Conservation (phyloP, 2,113 vertebrate genomes). For the Microcebus tavaratra region DNA sequence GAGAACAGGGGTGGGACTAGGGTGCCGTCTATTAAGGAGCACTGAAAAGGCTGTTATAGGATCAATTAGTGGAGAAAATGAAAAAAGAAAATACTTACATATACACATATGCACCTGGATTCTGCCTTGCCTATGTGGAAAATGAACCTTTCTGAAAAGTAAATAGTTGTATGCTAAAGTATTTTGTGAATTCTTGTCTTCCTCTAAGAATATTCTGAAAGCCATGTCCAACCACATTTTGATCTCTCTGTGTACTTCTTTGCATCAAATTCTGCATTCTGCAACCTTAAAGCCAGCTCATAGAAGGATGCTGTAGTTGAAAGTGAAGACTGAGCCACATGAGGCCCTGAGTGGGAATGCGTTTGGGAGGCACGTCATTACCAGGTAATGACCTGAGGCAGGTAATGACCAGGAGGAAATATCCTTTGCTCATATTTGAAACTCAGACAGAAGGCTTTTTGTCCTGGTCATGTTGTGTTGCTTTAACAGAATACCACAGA, state of each 20-base stretch:
- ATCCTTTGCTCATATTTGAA: constrained; percentile 31
- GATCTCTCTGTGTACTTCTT: not conserved
- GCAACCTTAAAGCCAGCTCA: not conserved
- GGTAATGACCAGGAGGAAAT: constrained; percentile 14
- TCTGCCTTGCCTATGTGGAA: not conserved
- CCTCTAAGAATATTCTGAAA: constrained; percentile 15
- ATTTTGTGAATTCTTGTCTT: not conserved
- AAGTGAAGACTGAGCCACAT: not conserved
- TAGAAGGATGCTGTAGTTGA: not conserved
- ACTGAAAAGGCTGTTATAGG: not conserved
- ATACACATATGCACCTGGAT: not conserved
- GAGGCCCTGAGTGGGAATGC: not conserved
- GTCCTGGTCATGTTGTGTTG: not conserved
- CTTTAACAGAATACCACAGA: not conserved
- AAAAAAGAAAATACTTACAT: not conserved
- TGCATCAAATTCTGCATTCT: not conserved
- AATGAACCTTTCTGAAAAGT: not conserved
- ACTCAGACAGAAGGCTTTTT: not conserved
- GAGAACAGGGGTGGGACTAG: not conserved
- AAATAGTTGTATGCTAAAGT: not conserved
- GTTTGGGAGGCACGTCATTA: no score
- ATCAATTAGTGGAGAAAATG: not conserved
- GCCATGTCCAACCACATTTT: not conserved
- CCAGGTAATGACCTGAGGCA: no score
- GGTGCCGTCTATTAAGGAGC: not conserved